Evolutionary conservation across 2,888 invertebrate genomes (phyloP).

Genomic region (Ormyrus thymus): DNA sequence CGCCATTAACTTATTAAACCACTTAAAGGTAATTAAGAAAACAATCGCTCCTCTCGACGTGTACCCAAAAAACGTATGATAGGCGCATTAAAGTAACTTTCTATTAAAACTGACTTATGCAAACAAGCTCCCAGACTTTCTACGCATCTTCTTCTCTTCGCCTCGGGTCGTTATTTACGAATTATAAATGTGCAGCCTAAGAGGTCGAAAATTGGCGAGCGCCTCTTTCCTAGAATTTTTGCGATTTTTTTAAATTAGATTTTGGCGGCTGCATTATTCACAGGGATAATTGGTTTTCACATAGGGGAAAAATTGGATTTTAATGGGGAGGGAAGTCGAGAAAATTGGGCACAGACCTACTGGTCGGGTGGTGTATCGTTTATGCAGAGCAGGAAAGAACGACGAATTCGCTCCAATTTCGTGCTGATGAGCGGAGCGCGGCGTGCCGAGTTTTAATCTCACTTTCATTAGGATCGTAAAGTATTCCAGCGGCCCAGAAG

Average conservation of each 20-base stretch:
- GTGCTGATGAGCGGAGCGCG: too few species aligned
- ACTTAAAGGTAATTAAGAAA: constrained; percentile 51
- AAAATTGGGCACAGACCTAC: background rate
- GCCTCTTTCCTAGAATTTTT: constrained; percentile 14
- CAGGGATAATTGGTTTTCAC: constrained; percentile 19
- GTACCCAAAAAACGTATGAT: background rate
- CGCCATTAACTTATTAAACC: constrained; percentile 45
- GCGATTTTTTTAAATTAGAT: constrained; percentile 33
- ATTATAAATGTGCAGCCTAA: constrained; percentile 71
- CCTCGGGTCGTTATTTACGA: constrained; percentile 70
- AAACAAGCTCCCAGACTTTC: constrained; percentile 42
- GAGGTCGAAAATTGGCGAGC: constrained; percentile 60
- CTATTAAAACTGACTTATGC: constrained; percentile 50
- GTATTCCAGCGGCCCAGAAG: too few species aligned
- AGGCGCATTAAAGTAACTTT: constrained; percentile 39
- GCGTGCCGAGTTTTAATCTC: too few species aligned
- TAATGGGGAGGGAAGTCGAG: constrained; percentile 4
- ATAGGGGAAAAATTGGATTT: constrained; percentile 28
- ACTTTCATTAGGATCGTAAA: too few species aligned
- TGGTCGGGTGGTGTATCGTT: too few species aligned
- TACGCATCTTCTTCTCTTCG: constrained; percentile 25
- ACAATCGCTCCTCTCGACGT: constrained; percentile 31
- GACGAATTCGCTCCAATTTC: too few species aligned
- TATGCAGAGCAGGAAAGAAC: too few species aligned
- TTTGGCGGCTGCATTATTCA: constrained; percentile 34